Base-by-base conservation (phyloP, 2,113 vertebrate genomes). In the Harpagus bidentatus region DNA sequence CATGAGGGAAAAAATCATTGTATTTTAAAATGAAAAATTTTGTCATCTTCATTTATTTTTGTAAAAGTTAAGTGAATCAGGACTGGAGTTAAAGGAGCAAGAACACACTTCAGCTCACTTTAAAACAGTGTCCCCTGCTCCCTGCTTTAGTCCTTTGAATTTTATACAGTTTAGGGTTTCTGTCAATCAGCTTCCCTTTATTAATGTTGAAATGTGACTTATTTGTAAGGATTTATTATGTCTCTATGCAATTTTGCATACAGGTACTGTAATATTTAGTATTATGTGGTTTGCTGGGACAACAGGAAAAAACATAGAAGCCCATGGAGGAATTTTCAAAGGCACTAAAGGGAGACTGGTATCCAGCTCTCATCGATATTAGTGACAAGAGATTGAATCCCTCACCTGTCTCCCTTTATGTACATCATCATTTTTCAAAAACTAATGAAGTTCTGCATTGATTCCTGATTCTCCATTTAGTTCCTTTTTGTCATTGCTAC, bases 1-100 rank as follows among this genome's bases (percentile, higher is more conserved):
- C 83, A 53, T 32, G 45, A 83, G 0, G 5, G 28, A 18, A 69
- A 92, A 86, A 69, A 65, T 2, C 0, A 1, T 34, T 26, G 2
- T 83, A 74, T 95, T 97, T 97, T 90, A 78, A 81, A 94, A 79
- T 53, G 38, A 84, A 84, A 89, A 62, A 22, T 67, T 43, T 79
- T 93, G 67, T 72, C 94, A 93, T 76, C 83, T 82, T 91, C 55
- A 71, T 87, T 93, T 97, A 95, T 97, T 95, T 95, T 97, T 94
- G 78, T 95, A 96, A 82, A 87, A 86, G 45, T 83, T 71, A 93
- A 86, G 50, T 90, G 70, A 84, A 79, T 80, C 50, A 17, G 29
- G 70, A 82, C 76, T 83, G 25, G 63, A 89, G n/a, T 61, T 65
- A 92, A 93, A 95, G 67, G 70, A 78, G 59, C 79, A 92, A 81